Base-by-base conservation (phyloP, 2,888 invertebrate genomes). In the Pedicia rivosa region DNA sequence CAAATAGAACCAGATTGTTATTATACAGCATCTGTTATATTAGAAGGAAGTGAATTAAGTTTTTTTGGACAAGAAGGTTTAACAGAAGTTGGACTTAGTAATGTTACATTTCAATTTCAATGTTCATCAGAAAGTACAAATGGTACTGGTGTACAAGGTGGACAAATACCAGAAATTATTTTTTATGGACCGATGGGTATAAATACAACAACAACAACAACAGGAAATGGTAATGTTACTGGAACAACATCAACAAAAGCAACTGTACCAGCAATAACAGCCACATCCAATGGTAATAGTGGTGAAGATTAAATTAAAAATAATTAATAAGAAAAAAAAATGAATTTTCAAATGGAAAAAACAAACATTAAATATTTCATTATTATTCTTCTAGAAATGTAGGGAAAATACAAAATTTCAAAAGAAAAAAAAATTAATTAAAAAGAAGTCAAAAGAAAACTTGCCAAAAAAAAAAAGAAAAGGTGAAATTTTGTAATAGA, bases 51-150 rank as follows among this genome's bases (percentile, higher is more conserved):
- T 40, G 92, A 94, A 58, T 64, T 95, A 46, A 91, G 91, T 63
- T 95, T 92, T 61, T 95, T 94, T 59, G 94, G 94, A 5, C 94
- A 94, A 60, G 94, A 95, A 62, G 94, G 94, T 15, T 74, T 92
- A 70, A 87, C 88, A 51, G 94, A 94, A 63, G 86, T 92, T 29
- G 80, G 80, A 38, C 83, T 87, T 57, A 90, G 90, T 4, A 82
- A 81, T 53, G 91, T 94, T 39, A 90, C 87, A 43, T 94, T 94
- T 65, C 92, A 92, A 64, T 95, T 94, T 64, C 92, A 94, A 62
- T 92, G 92, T 62, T 92, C 91, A 36, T 87, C 90, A 5, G 94
- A 94, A 56, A 91, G 91, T 64, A 95, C 94, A 38, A 95, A 95
- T 52, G 94, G 94, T 33, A 95, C 94, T 2, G 92, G 92, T 7